These are phyloP conservation scores for Atlantisia rogersi DNA, from an alignment of 2,113 vertebrate species.

Conservation along the genomic window DNA sequence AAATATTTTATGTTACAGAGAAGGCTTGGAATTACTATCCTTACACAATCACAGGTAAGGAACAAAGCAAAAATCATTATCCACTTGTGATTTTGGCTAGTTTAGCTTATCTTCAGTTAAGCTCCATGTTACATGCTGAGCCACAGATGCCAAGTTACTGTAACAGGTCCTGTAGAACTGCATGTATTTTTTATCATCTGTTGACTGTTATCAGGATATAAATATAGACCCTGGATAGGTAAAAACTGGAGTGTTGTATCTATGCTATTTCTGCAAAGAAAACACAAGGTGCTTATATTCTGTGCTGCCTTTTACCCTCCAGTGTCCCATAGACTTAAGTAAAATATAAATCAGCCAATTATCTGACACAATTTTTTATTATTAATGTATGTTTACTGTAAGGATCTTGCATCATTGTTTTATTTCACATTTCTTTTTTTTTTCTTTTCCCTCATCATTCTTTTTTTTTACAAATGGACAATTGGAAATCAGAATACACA, in stretches of 20 bases:
- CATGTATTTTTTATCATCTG: not conserved
- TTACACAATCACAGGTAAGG: conserved; percentile 96
- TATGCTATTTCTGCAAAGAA: not conserved
- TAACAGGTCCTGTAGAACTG: not conserved
- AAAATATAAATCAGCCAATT: not conserved
- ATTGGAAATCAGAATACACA: conserved; percentile 87
- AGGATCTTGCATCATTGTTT: conserved; percentile 36
- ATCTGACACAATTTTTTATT: not conserved
- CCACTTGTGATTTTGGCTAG: not conserved
- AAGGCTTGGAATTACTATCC: conserved; percentile 99
- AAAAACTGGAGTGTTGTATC: not conserved
- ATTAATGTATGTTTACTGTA: conserved; percentile 30
- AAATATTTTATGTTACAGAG: conserved; percentile 98
- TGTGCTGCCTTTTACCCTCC: not conserved
- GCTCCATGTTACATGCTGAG: not conserved
- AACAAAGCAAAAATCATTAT: not conserved
- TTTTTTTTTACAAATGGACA: conserved; percentile 50
- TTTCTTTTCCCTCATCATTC: not conserved
- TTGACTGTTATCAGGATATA: not conserved
- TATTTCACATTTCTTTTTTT: conserved; percentile 58
- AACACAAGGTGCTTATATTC: not conserved
- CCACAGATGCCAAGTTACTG: not conserved
- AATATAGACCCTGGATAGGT: not conserved
- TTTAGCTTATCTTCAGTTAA: not conserved
- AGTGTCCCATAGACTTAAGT: not conserved